Conservation (phyloP, 2,113 vertebrate species). For the Equus quagga region DNA sequence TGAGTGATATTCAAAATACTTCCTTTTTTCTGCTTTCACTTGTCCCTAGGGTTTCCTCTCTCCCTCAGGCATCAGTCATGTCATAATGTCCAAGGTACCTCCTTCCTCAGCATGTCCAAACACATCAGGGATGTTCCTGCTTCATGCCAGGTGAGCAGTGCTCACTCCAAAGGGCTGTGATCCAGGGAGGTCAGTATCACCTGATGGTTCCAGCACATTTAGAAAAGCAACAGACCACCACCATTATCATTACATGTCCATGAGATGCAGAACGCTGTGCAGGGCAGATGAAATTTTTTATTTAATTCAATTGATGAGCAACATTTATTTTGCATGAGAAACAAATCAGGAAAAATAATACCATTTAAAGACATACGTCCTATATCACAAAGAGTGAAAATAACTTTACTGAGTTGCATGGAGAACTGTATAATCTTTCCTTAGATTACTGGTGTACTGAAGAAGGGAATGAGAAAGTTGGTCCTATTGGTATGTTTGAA, state of each 20-base stretch:
- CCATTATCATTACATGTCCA: background rate
- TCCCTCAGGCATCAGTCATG: background rate
- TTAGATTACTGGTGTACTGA: background rate
- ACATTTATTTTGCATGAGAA: background rate
- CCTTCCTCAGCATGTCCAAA: background rate
- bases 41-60: background rate
- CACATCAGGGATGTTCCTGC: background rate
- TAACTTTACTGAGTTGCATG: constrained; percentile 22
- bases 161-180: background rate
- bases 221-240: background rate
- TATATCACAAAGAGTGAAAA: constrained; percentile 10
- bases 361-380: background rate
- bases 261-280: background rate
- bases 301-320: background rate
- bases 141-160: background rate
- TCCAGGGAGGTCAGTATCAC: background rate
- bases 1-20: background rate
- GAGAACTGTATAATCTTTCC: background rate
- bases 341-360: constrained; percentile 17
- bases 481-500: background rate
- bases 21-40: background rate
- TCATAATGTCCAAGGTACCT: background rate
- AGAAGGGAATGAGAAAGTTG: background rate
- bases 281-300: background rate
- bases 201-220: background rate